Conservation (phyloP, 2,113 vertebrate species). For the rat (Rattus norvegicus) region DNA sequence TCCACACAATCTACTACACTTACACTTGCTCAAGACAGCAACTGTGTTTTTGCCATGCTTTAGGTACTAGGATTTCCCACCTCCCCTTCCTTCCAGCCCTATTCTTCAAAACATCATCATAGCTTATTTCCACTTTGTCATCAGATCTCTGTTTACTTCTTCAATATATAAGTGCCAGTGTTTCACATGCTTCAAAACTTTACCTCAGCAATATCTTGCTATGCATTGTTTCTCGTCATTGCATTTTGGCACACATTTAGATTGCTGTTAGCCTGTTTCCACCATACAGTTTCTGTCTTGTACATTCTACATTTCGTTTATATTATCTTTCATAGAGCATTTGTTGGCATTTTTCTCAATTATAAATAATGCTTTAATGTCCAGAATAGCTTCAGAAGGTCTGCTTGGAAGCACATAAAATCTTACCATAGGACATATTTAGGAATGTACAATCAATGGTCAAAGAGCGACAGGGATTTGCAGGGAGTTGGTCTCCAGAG, state of each 20-base stretch:
- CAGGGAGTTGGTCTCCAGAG: neutral
- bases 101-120: neutral
- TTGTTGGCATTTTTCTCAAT: slow-evolving; percentile 9
- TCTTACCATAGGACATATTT: neutral
- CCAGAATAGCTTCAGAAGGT: neutral
- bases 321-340: neutral
- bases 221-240: neutral
- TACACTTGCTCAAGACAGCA: neutral
- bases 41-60: neutral
- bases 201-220: neutral
- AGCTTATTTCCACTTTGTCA: neutral
- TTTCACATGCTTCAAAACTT: neutral
- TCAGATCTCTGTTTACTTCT: neutral
- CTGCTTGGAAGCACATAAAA: neutral
- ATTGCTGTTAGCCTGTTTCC: neutral
- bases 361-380: neutral
- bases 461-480: neutral
- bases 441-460: neutral
- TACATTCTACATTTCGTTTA: neutral
- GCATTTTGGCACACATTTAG: neutral
- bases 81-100: neutral
- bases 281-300: neutral
- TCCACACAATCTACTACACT: too few relatives aligned
- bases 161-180: neutral
- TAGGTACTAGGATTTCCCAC: neutral